Evolutionary conservation across 2,888 invertebrate species (phyloP), one percentile per base, ranked within the genome.

Genomic region (Acleris laterana): DNA sequence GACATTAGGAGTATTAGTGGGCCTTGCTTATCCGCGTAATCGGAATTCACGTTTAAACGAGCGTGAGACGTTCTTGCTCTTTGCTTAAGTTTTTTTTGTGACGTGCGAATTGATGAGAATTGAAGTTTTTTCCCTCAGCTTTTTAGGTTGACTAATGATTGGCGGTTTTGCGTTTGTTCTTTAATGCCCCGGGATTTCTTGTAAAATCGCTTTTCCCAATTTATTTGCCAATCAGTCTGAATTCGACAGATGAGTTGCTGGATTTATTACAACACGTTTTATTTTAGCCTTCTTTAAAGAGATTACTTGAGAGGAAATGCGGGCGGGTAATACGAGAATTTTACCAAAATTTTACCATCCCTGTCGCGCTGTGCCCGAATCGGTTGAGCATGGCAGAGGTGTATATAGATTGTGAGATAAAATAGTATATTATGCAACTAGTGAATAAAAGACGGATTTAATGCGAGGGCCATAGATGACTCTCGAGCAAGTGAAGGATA

Each of bases 1-100:
- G 80, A 80, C 84, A 84, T 88, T 87, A 84, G 80, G 77, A 74
- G 83, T 79, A 81, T 86, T 83, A 82, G 76, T 73, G 73, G 78
- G 82, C 82, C 83, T 83, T 81, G 72, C 75, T 80, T 79, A 80
- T 81, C 80, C 77, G 76, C 80, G 77, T 83, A 84, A 87, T 87
- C 87, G 85, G 82, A 84, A 81, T 79, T 77, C 77, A 75, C 77
- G 79, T 72, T 74, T 71, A 71, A 75, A 72, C 61, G 68, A 60
- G 55, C 61, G 61, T 58, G 61, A 56, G 65, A 55, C 53, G 66
- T 66, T 62, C 62, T 64, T 61, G 68, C 62, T 68, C 65, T 57
- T 60, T 55, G 42, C 61, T 62, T 51, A 48, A 66, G 44, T 49
- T 62, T 66, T 46, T 63, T 66, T 66, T 66, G 61, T 62, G 60